Evolutionary conservation across 1,140 invertebrate genomes (phyloP).

Genomic region (Doryteuthis pealeii): DNA sequence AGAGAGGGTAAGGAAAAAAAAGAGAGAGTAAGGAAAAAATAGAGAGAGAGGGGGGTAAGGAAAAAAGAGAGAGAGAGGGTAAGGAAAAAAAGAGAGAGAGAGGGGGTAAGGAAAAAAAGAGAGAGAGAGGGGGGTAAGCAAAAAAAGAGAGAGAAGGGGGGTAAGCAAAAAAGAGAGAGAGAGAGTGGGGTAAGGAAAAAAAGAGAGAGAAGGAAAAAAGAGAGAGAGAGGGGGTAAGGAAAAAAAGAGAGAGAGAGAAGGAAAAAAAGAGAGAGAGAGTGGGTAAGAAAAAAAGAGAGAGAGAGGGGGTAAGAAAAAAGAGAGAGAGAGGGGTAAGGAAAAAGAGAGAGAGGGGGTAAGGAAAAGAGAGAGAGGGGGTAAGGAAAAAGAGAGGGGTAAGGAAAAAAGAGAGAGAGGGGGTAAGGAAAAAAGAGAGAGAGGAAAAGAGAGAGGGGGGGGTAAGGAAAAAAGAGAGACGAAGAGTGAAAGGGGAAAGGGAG

Average conservation of each 20-base stretch:
- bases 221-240: background rate
- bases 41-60: too few species aligned
- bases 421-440: too few species aligned
- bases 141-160: background rate
- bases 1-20: too few species aligned
- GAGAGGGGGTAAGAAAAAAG: background rate
- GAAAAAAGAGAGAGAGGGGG: too few species aligned
- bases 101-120: background rate
- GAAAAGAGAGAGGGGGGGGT: too few species aligned
- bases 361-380: too few species aligned
- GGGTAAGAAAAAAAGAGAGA: background rate
- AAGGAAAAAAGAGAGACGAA: too few species aligned
- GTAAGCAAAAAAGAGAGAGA: background rate
- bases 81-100: background rate
- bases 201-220: background rate
- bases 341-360: background rate
- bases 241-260: background rate
- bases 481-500: too few species aligned
- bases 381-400: too few species aligned
- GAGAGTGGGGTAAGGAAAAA: background rate
- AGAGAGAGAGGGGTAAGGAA: background rate
- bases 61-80: background rate
- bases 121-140: background rate
- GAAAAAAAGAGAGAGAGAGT: background rate
- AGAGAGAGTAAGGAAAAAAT: too few species aligned